A percentile compares a stretch with the other conserved stretches of the same genome.
These are phyloP conservation scores for Antheraea pernyi DNA, from an alignment of 1,140 invertebrate species.

Conservation along the genomic window DNA sequence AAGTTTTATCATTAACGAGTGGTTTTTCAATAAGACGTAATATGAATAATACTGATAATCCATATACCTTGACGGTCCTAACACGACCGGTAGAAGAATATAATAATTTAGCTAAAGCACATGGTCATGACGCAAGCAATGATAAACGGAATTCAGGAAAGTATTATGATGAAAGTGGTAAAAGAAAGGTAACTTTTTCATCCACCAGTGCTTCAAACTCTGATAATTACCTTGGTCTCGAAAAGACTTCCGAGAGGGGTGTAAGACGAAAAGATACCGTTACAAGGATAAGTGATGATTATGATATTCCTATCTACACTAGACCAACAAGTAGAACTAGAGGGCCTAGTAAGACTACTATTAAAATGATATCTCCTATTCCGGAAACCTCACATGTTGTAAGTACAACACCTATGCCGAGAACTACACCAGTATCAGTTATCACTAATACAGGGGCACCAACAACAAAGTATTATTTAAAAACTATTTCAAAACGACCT, in stretches of 20 bases:
- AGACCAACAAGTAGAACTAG: constrained; percentile 22
- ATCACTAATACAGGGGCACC: constrained; percentile 16
- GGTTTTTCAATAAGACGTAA: constrained; percentile 74
- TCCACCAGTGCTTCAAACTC: background rate
- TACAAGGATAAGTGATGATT: constrained; percentile 32
- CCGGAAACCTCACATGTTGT: background rate
- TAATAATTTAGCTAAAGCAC: constrained; percentile 17
- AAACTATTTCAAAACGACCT: constrained; percentile 61
- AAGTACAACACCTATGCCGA: background rate
- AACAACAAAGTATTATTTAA: constrained; percentile 63
- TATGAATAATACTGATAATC: constrained; percentile 61
- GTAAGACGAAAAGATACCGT: constrained; percentile 34
- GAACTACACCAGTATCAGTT: background rate
- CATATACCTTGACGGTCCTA: constrained; percentile 67
- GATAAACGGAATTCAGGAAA: background rate
- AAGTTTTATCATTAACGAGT: constrained; percentile 66
- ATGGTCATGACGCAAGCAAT: background rate
- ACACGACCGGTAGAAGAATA: constrained; percentile 50
- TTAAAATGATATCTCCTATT: constrained; percentile 10
- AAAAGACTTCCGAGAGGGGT: background rate
- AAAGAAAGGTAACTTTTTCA: background rate
- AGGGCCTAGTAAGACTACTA: background rate
- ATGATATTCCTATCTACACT: constrained; percentile 36
- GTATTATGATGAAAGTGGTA: background rate
- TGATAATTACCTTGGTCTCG: background rate